Evolutionary conservation across 2,113 vertebrate genomes (phyloP).

Genomic region (Engraulis encrasicolus): DNA sequence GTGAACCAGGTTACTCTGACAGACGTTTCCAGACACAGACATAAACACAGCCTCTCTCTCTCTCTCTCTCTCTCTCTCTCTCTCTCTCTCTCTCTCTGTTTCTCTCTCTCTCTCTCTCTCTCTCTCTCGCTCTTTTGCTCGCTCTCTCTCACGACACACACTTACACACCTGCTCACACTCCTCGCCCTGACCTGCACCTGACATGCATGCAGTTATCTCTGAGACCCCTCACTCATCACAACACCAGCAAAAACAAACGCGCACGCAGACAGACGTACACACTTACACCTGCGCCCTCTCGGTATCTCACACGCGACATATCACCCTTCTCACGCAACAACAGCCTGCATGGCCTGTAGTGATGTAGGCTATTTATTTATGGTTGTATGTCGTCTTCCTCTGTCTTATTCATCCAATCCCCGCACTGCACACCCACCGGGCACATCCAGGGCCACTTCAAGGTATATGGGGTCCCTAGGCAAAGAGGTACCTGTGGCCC

Average conservation of each 20-base stretch:
- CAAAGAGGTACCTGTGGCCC: too few relatives aligned
- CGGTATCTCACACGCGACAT: background rate
- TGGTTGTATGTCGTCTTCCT: background rate
- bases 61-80: background rate
- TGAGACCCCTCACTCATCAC: background rate
- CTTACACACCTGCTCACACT: background rate
- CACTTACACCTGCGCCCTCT: background rate
- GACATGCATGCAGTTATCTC: background rate
- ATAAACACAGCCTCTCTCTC: too few relatives aligned
- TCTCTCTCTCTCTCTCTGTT: background rate
- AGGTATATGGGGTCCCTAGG: too few relatives aligned
- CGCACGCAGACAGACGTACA: background rate
- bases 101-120: background rate
- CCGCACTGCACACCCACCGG: background rate
- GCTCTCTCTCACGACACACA: background rate
- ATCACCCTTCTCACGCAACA: background rate
- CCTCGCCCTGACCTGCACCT: background rate
- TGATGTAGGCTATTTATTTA: too few relatives aligned
- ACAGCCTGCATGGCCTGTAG: background rate
- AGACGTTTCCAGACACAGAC: too few relatives aligned
- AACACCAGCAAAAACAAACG: background rate
- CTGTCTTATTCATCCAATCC: background rate
- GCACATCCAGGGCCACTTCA: too few relatives aligned
- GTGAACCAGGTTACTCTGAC: too few relatives aligned
- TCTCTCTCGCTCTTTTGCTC: background rate